Conservation (phyloP, 1,140 invertebrate species). For the Phymorhynchus buccinoides region DNA sequence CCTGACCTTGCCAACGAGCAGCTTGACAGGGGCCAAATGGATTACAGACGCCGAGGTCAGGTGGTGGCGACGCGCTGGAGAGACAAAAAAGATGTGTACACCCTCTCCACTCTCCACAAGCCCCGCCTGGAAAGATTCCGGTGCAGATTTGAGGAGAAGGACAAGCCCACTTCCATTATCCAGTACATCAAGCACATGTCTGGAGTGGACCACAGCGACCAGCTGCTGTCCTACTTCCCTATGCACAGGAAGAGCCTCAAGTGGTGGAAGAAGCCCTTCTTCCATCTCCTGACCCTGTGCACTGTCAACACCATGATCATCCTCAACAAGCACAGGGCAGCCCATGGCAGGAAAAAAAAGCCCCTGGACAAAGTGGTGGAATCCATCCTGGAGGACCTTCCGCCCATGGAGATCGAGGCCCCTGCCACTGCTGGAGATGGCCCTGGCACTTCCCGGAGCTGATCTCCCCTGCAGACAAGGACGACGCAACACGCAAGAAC, state of each 20-base stretch:
- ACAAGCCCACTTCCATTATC: conserved; percentile 32
- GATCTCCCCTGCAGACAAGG: no score
- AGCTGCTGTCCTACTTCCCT: conserved; percentile 24
- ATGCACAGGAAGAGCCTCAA: conserved; percentile 30
- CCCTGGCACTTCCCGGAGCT: no score
- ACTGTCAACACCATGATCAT: neutral
- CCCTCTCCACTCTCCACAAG: neutral
- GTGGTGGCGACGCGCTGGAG: neutral
- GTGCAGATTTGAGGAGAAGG: neutral
- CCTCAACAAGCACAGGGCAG: neutral
- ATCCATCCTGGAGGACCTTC: no score
- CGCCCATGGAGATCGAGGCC: no score
- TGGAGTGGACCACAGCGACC: conserved; percentile 45
- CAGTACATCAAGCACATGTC: conserved; percentile 36
- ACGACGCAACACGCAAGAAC: no score
- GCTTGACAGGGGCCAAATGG: neutral
- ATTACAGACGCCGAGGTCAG: neutral
- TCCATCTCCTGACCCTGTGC: conserved; percentile 24
- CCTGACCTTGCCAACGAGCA: neutral
- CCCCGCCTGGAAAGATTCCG: neutral
- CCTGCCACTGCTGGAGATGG: no score
- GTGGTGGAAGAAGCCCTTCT: conserved; percentile 20
- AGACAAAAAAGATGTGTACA: conserved; percentile 23
- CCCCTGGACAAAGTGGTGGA: neutral
- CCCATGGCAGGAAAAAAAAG: neutral